Percentiles rank a stretch among this genome's conserved stretches.
Evolutionary conservation across 1,140 invertebrate genomes (phyloP).

Genomic region (Drosophila yakuba): DNA sequence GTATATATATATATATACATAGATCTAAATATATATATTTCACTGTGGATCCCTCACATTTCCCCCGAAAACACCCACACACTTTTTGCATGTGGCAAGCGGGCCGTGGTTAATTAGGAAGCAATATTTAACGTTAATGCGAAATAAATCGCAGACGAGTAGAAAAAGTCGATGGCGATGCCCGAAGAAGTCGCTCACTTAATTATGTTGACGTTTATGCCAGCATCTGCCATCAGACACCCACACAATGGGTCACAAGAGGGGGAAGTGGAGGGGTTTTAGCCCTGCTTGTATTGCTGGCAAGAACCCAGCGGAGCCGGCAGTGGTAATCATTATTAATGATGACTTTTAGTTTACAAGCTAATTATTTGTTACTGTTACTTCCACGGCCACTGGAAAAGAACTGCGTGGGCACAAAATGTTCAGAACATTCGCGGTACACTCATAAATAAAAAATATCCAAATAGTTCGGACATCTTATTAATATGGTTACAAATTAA

Average conservation of each 20-base stretch:
- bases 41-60: not conserved
- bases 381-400: constrained; percentile 30
- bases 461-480: constrained; percentile 2
- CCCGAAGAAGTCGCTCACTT: constrained; percentile 67
- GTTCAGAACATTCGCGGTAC: constrained; percentile 22
- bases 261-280: not conserved
- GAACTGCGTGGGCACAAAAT: not conserved
- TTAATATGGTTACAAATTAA: constrained; percentile 13
- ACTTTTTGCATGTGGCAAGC: constrained; percentile 55
- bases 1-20: constrained; percentile 28
- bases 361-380: constrained; percentile 84
- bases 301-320: constrained; percentile 34
- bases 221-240: constrained; percentile 34
- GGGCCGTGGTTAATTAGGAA: constrained; percentile 75
- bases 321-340: constrained; percentile 81
- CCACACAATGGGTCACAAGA: constrained; percentile 18
- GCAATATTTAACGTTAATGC: constrained; percentile 82
- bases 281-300: not conserved
- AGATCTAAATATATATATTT: constrained; percentile 55
- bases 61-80: constrained; percentile 3
- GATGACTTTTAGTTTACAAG: constrained; percentile 84
- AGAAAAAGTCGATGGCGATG: constrained; percentile 50
- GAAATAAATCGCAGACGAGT: constrained; percentile 75
- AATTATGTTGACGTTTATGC: constrained; percentile 82
- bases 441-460: constrained; percentile 19